Base-by-base conservation (phyloP, 1,140 invertebrate species). In the Capitella teleta region DNA sequence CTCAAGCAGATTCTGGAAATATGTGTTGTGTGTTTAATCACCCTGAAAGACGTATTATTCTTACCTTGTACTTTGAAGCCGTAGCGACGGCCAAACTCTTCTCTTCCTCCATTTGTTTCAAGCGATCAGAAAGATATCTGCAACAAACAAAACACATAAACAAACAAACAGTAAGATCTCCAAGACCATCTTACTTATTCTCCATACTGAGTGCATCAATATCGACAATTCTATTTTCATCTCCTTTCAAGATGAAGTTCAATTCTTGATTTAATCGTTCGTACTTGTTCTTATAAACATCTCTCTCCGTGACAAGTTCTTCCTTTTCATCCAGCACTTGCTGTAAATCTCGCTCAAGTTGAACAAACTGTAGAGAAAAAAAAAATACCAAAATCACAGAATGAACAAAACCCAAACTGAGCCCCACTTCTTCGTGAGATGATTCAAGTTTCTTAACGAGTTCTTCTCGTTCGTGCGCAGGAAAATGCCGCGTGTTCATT, bases 271-370 rank as follows among this genome's bases (percentile, higher is more conserved):
- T 90, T 3, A 90, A 75, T 28, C 85, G 73, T 62, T 87, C 84
- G 14, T 85, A 82, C 71, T 91, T 90, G 55, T 78, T 84, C 64
- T 84, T 84, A 58, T 86, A 87, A n/a, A 82, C 83, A 71, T 89
- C 85, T 52, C 85, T 73, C 63, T 89, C 85, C 12, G 78, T 81
- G 19, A 84, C 79, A 18, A 87, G 64, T 58, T 90, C 87, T 61
- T 88, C 85, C 67, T 89, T 88, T 64, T 90, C 86, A 75, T 90
- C 87, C 28, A 90, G 67, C 19, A 87, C 78, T 37, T 68, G 63
- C 57, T 85, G 80, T 18, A 89, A 73, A 72, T 91, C 86, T 24
- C 79, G 63, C 67, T 83, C 78, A 26, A 86, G 64, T 66, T 84
- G 80, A 48, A 75, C 67, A 62, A 77, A 72, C 75, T 83, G 61